These are phyloP conservation scores for Zenarchopterus dispar DNA, from an alignment of 2,797 vertebrate species.

Conservation along the genomic window DNA sequence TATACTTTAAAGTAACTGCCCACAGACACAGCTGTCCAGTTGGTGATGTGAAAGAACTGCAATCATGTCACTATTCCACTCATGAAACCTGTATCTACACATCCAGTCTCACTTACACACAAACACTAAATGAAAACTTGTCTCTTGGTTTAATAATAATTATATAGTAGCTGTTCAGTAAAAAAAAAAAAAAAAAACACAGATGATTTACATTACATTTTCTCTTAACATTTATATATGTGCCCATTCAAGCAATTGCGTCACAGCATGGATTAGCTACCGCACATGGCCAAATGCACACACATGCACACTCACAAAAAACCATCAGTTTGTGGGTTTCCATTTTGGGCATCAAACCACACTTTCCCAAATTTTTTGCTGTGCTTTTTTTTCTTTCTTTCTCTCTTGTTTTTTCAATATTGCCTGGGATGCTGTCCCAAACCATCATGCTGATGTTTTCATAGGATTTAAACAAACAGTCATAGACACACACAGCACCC, in stretches of 20 bases:
- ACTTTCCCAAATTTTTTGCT: slow-evolving; percentile 61
- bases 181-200: slow-evolving; percentile 57
- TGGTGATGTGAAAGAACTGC: no score
- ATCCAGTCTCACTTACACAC: slow-evolving; percentile 35
- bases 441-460: slow-evolving; percentile 75
- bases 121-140: slow-evolving; percentile 23
- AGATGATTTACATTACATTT: slow-evolving; percentile 68
- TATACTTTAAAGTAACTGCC: background rate
- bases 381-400: slow-evolving; percentile 71
- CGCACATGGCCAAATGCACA: slow-evolving; percentile 29
- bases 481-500: slow-evolving; percentile 22
- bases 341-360: slow-evolving; percentile 74
- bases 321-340: slow-evolving; percentile 74
- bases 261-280: slow-evolving; percentile 30
- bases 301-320: slow-evolving; percentile 39
- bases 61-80: no score
- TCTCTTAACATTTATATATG: slow-evolving; percentile 54
- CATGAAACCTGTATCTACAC: background rate
- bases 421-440: slow-evolving; percentile 68
- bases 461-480: slow-evolving; percentile 58
- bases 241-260: slow-evolving; percentile 43
- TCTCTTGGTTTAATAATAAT: slow-evolving; percentile 64
- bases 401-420: slow-evolving; percentile 39
- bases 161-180: slow-evolving; percentile 57
- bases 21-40: no score